phyloP scores from a whole-genome alignment of 2,797 vertebrate genomes.

The Chromis chromis region DNA sequence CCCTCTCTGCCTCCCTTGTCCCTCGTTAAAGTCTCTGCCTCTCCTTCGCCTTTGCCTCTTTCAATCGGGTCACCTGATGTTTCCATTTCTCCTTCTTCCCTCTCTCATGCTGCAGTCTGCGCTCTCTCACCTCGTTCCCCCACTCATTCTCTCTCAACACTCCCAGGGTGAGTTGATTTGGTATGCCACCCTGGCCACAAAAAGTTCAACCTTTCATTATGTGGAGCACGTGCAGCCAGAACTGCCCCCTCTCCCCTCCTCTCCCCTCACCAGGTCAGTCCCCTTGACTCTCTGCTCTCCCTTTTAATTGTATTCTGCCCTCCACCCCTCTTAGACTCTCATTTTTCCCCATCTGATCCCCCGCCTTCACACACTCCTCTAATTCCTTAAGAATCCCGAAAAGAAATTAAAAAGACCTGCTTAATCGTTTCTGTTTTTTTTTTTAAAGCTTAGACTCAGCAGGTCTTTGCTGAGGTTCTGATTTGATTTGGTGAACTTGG shows the following conservation, averaged over 20 bases:
- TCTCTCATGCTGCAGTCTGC: constrained; percentile 70
- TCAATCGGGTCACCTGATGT: constrained; percentile 65
- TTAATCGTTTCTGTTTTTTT: background rate
- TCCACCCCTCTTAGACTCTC: constrained; percentile 68
- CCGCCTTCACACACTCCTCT: constrained; percentile 31
- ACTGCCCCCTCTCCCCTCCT: constrained; percentile 63
- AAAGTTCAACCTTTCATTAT: constrained; percentile 89
- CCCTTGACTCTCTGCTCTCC: constrained; percentile 83
- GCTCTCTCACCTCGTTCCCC: constrained; percentile 1
- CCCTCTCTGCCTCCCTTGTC: constrained; percentile 68
- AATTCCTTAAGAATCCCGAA: constrained; percentile 61
- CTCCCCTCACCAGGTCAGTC: constrained; percentile 88
- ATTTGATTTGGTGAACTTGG: constrained; percentile 70
- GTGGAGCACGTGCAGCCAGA: constrained; percentile 80
- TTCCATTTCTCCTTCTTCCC: constrained; percentile 56
- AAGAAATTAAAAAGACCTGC: constrained; percentile 46
- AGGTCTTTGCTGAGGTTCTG: constrained; percentile 57
- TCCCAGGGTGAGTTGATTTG: constrained; percentile 90
- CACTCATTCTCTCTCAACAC: constrained; percentile 64
- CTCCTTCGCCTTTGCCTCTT: constrained; percentile 63
- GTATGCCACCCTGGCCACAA: constrained; percentile 89
- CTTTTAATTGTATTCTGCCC: constrained; percentile 83
- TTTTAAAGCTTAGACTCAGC: constrained; percentile 15
- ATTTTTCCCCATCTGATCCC: constrained; percentile 50
- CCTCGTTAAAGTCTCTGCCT: constrained; percentile 73